phyloP scores from a whole-genome alignment of 2,888 invertebrate genomes.

The Clistopyga incitator region DNA sequence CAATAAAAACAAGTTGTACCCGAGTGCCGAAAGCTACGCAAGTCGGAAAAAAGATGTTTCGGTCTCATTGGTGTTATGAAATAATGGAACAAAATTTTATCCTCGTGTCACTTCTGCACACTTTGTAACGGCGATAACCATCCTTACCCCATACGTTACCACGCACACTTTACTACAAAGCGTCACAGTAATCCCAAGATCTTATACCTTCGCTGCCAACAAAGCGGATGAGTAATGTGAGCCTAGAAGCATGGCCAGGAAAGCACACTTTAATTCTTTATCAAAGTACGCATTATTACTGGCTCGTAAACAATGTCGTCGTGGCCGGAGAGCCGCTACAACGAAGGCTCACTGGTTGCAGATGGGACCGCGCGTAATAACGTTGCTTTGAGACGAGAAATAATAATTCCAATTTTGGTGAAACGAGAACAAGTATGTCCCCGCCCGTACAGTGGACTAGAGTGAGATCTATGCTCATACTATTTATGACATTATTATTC shows the following conservation, averaged over 20 bases:
- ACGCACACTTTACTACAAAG: background rate
- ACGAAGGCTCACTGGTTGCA: background rate
- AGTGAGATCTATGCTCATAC: slow-evolving; percentile 6
- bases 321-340: background rate
- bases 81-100: background rate
- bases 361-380: slow-evolving; percentile 16
- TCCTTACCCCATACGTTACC: background rate
- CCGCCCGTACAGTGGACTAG: background rate
- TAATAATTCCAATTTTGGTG: slow-evolving; percentile 16
- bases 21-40: background rate
- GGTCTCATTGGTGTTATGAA: background rate
- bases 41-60: background rate
- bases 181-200: background rate
- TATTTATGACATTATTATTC: background rate
- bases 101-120: background rate
- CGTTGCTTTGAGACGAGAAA: slow-evolving; percentile 11
- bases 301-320: slow-evolving; percentile 28
- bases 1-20: background rate
- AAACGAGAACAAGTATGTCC: background rate
- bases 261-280: slow-evolving; percentile 11
- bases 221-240: slow-evolving; percentile 13
- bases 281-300: slow-evolving; percentile 33
- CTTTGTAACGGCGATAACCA: background rate
- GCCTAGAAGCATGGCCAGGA: background rate
- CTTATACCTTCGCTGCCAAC: background rate